phyloP scores from a whole-genome alignment of 2,797 vertebrate genomes.

The Propithecus deckenii region DNA sequence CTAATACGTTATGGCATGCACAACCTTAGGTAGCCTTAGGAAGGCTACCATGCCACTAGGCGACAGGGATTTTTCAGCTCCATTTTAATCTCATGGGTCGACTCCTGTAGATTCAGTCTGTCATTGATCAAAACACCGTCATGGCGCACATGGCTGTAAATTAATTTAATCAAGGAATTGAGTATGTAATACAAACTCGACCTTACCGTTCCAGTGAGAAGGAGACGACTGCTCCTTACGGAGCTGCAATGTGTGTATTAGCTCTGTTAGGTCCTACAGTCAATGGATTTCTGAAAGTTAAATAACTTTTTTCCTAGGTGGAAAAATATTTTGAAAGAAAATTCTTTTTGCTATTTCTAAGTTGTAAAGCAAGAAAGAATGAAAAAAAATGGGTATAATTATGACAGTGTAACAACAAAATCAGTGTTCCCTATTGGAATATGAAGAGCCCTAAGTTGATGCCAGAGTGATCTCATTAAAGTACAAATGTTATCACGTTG shows the following conservation, averaged over 20 bases:
- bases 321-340: neutral
- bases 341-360: neutral
- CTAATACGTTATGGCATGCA: no score
- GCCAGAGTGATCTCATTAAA: neutral
- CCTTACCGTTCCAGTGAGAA: neutral
- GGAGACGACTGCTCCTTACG: neutral
- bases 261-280: neutral
- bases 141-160: neutral
- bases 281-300: neutral
- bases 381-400: neutral
- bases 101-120: neutral
- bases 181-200: neutral
- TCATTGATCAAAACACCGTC: neutral
- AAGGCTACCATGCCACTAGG: neutral
- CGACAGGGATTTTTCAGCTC: neutral
- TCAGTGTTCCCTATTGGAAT: neutral
- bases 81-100: neutral
- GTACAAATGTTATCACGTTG: fast-evolving
- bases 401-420: neutral
- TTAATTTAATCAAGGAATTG: neutral
- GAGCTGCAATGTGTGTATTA: neutral
- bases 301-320: neutral
- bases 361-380: neutral
- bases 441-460: neutral
- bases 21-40: neutral